Base-by-base conservation (phyloP, 2,113 vertebrate species). In the Sylvilagus bachmani region DNA sequence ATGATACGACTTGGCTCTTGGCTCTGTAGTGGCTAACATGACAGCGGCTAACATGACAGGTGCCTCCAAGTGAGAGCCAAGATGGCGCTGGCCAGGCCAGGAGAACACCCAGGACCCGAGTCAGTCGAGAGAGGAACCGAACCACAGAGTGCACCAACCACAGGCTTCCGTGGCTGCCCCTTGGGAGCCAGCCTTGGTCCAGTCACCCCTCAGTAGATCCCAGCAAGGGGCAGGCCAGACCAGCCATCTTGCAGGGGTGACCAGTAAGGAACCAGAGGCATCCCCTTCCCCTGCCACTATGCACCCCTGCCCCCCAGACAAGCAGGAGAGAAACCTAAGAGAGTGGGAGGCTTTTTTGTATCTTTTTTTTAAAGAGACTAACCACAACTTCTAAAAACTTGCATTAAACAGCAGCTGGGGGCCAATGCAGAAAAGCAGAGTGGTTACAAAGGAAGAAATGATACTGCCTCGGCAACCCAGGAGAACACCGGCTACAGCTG, bases 261-360 rank as follows among this genome's bases (percentile, higher is more conserved):
- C 51, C 58, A 75, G 31, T n/a, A 33, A 90, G 24, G 33, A 55
- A 1, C 10, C 0, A 0, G 77, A 83, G 17, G 64, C 10, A 4
- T 38, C 19, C 3, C 3, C 74, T 58, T 12, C 3, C 27, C 6
- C 3, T 5, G 49, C 16, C 5, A 0, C 44, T 44, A 6, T 44
- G 6, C 44, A 44, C 44, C 44, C 44, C 6, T 6, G 5, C 44
- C 44, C 44, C 6, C 44, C 44, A 55, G 31, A 79, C 10, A 5
- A 3, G 25, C 3, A 24, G 6, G 61, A 22, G 22, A 36, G 14
- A 17, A 16, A 31, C 12, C 0, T 0, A 38, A 75, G 44, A 31
- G 31, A 62, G 25, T 25, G 7, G 64, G 27, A 75, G 24, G 22
- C 7, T 44, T 36, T 44, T 44, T 44, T 44, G 38, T 44, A 5